Conservation (phyloP, 2,797 vertebrate species). For the Parambassis ranga region DNA sequence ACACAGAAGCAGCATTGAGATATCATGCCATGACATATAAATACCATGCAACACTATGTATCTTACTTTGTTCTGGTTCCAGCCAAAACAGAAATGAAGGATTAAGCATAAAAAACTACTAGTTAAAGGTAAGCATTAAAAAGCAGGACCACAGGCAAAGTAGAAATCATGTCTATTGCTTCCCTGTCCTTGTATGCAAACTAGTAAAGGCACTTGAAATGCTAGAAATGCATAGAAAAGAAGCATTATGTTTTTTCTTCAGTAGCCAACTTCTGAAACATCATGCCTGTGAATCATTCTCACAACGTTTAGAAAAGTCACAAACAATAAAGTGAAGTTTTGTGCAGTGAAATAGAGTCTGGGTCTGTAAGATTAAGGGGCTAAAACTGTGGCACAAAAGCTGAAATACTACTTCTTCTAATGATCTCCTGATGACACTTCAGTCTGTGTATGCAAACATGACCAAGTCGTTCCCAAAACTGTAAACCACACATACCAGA, state of each 20-base stretch:
- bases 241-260: neutral
- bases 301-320: neutral
- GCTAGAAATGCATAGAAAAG: too few species aligned
- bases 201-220: too few species aligned
- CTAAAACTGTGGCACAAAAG: conserved; percentile 9
- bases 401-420: conserved; percentile 27
- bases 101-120: too few species aligned
- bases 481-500: conserved; percentile 68
- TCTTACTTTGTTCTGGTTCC: too few species aligned
- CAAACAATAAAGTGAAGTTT: neutral
- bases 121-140: too few species aligned
- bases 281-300: neutral
- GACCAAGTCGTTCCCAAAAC: conserved; percentile 53
- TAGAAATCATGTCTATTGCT: too few species aligned
- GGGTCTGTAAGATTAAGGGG: neutral
- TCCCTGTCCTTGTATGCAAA: too few species aligned
- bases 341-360: neutral
- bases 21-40: too few species aligned
- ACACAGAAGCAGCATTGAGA: too few species aligned
- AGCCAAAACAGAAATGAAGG: too few species aligned
- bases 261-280: neutral
- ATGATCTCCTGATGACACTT: conserved; percentile 50
- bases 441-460: conserved; percentile 52
- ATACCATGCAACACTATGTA: too few species aligned
- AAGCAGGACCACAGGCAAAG: too few species aligned